Percentiles rank a stretch among this genome's conserved stretches.
These are phyloP conservation scores for Hystrix brachyura DNA, from an alignment of 2,113 vertebrate genomes.

Conservation along the genomic window DNA sequence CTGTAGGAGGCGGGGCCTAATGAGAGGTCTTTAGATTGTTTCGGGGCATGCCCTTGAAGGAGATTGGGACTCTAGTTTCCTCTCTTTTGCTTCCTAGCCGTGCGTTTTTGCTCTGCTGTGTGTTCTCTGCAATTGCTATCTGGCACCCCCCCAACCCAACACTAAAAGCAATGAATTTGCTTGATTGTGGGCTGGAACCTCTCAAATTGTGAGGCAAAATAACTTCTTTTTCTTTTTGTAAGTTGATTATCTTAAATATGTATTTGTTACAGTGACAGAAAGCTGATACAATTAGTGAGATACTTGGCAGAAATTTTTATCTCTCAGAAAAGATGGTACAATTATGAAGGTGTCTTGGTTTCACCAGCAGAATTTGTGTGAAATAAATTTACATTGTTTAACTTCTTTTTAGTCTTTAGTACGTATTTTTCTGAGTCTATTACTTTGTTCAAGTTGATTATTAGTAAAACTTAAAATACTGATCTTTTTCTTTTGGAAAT, in stretches of 20 bases:
- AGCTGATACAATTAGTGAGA: not conserved
- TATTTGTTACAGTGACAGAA: not conserved
- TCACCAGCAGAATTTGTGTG: not conserved
- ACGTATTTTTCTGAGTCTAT: not conserved
- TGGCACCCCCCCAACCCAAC: no score
- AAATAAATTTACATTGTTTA: constrained; percentile 18
- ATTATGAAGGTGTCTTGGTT: constrained; percentile 23
- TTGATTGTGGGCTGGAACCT: not conserved
- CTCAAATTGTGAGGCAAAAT: not conserved
- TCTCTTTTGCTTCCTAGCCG: no score
- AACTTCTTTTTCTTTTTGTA: not conserved
- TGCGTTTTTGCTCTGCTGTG: no score
- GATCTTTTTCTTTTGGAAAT: constrained; percentile 38
- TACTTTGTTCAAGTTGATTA: constrained; percentile 3
- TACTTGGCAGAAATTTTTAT: not conserved
- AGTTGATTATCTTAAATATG: not conserved
- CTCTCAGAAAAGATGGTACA: not conserved
- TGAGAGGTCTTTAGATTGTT: not conserved
- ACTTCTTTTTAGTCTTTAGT: constrained; percentile 39
- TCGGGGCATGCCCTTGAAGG: not conserved
- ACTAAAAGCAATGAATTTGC: not conserved
- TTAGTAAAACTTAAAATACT: constrained; percentile 9
- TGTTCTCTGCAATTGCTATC: not conserved
- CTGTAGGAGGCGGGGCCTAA: not conserved
- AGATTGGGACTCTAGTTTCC: not conserved